Evolutionary conservation across 2,888 invertebrate genomes (phyloP).

Genomic region (Athalia rosae): DNA sequence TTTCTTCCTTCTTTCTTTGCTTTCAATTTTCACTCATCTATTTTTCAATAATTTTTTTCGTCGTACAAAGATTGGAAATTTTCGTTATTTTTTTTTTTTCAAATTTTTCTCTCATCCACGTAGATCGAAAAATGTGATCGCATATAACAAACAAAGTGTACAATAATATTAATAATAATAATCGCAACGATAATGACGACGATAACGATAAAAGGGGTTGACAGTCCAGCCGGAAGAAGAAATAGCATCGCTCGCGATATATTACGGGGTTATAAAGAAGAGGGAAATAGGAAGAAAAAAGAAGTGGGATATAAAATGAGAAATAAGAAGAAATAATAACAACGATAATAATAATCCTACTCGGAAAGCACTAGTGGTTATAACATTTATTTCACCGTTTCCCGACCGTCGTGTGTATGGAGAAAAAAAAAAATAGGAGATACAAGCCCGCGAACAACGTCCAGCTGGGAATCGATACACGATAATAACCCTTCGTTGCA

Average conservation of each 20-base stretch:
- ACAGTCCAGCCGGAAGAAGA: background rate
- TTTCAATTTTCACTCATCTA: background rate
- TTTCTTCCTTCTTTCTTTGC: too few relatives aligned
- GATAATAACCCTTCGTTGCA: too few relatives aligned
- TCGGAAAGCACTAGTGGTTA: conserved; percentile 5
- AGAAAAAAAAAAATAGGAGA: too few relatives aligned
- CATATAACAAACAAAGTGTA: too few relatives aligned
- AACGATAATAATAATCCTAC: background rate
- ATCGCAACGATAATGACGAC: too few relatives aligned
- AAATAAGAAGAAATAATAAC: background rate
- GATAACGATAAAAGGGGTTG: too few relatives aligned
- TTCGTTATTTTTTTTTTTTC: too few relatives aligned
- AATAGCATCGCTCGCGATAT: background rate
- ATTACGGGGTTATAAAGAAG: too few relatives aligned
- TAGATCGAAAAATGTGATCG: too few relatives aligned
- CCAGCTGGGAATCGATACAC: background rate
- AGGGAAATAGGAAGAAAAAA: too few relatives aligned
- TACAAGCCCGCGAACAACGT: background rate
- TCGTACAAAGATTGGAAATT: background rate
- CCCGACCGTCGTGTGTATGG: background rate
- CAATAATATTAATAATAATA: too few relatives aligned
- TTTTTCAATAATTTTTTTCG: background rate
- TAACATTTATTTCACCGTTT: conserved; percentile 1
- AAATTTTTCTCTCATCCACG: too few relatives aligned
- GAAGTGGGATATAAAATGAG: background rate